Base-by-base conservation (phyloP, 2,797 vertebrate genomes). In the Atherinosoma microstoma region DNA sequence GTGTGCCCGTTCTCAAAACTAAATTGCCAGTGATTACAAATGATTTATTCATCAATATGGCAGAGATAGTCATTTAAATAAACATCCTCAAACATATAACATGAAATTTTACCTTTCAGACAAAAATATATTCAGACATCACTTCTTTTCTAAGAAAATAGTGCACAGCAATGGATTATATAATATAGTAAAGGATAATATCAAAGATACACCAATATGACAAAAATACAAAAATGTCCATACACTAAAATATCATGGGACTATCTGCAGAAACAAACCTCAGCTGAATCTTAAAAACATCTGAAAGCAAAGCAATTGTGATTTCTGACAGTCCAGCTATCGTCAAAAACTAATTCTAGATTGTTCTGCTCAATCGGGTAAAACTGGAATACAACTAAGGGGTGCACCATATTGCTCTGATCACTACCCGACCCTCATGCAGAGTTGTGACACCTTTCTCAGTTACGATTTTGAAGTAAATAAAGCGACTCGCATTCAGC, bases 61-160 rank as follows among this genome's bases (percentile, higher is more conserved):
- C 78, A 85, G 57, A 80, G 80, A 70, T 27, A 71, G 58, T n/a
- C 47, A 67, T 36, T 79, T 82, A 83, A 88, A 86, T 80, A 78
- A 82, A 79, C 76, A 87, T 67, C 64, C 70, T 75, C 13, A 82
- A 87, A 83, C 60, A 66, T 58, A 62, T 12, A 65, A 84, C 75
- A 63, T 67, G 42, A 83, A 83, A 84, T 76, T 84, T 70, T 87
- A 78, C 42, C 80, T 80, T 84, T 64, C 80, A 75, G 87, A 91
- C 86, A 90, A 93, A 94, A 94, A 94, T 91, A 93, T 90, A 89
- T 68, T 84, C 67, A 65, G 77, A 91, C 84, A 80, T 92, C 82
- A 87, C 85, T 73, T 89, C 88, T 90, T 92, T 81, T 91, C 87
- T 89, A 92, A 27, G 86, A 92, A 94, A 92, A 92, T 92, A 93